Evolutionary conservation across 1,140 invertebrate species (phyloP), one percentile per base, ranked within the genome.

Genomic region (Drosophila athabasca): DNA sequence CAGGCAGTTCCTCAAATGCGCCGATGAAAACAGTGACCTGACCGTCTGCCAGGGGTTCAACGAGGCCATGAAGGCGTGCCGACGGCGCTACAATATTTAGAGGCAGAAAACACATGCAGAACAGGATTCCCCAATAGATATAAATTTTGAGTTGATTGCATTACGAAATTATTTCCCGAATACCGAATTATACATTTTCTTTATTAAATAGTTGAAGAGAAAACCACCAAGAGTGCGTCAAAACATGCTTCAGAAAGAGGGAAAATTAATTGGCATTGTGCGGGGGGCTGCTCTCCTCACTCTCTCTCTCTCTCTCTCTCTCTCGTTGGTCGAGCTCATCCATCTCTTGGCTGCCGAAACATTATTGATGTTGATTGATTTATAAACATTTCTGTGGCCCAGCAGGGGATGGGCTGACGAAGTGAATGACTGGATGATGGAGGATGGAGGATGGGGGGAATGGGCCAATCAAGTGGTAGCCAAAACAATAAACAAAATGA

Each of bases 1-100:
- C 19, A 95, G 95, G 69, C 96, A 97, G 87, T 98, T 98, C 92
- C 92, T 98, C 17, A 94, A 97, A 62, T 98, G 97, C 91, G 96
- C 96, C 44, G 94, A 97, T 83, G 95, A 95, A 51, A 96, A 97
- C 78, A 93, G 93, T 44, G 97, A 98, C 90, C 91, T 98, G 1
- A 93, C 94, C 2, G 93, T 97, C 0, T 98, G 97, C 82, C 95
- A 97, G 73, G 97, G 96, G 44, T 98, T 98, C 90, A 98, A 97
- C 91, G 96, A 98, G 92, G 97, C 96, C 48, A 93, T 98, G 65
- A 95, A 96, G 75, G 96, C 97, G 89, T 98, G 97, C 94, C 96
- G 96, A 92, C 59, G 79, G 5, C 71, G 70, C 15, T 85, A 89
- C 9, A 85, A 87, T 66, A 13, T 84, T 9, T 89, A 64, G 67